Conservation (phyloP, 2,888 invertebrate genomes). For the Rhagophthalmus giganteus region DNA sequence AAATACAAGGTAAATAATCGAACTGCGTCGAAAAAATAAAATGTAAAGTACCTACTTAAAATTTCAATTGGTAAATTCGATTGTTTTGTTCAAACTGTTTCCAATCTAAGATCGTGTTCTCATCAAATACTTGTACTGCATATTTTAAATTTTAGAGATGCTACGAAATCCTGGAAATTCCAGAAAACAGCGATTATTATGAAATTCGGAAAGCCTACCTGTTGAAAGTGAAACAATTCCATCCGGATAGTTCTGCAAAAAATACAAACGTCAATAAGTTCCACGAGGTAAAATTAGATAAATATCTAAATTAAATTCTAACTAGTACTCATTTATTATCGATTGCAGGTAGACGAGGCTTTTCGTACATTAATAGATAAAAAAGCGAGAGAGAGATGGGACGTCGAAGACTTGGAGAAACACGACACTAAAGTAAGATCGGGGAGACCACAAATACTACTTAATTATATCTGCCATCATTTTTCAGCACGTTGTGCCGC, state of each 20-base stretch:
- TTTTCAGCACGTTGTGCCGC: slow-evolving; percentile 78
- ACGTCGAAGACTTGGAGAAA: slow-evolving; percentile 58
- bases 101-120: too few relatives aligned
- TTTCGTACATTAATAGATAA: slow-evolving; percentile 72
- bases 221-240: slow-evolving; percentile 75
- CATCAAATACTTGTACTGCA: neutral
- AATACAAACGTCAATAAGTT: slow-evolving; percentile 77
- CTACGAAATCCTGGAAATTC: slow-evolving; percentile 67
- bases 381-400: slow-evolving; percentile 64
- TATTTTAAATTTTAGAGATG: slow-evolving; percentile 62
- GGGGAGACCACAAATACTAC: neutral
- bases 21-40: neutral
- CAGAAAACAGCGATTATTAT: slow-evolving; percentile 70
- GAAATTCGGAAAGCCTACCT: slow-evolving; percentile 73
- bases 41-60: too few relatives aligned
- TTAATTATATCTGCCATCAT: too few relatives aligned
- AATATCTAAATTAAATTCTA: slow-evolving; percentile 12
- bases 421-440: slow-evolving; percentile 65
- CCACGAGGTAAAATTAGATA: slow-evolving; percentile 59
- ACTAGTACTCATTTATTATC: neutral
- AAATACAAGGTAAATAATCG: slow-evolving; percentile 4
- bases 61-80: too few relatives aligned
- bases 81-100: too few relatives aligned
- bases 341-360: slow-evolving; percentile 67
- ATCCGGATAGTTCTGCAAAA: slow-evolving; percentile 78